These are phyloP conservation scores for Dolomedes plantarius DNA, from an alignment of 2,888 invertebrate genomes.

Conservation along the genomic window DNA sequence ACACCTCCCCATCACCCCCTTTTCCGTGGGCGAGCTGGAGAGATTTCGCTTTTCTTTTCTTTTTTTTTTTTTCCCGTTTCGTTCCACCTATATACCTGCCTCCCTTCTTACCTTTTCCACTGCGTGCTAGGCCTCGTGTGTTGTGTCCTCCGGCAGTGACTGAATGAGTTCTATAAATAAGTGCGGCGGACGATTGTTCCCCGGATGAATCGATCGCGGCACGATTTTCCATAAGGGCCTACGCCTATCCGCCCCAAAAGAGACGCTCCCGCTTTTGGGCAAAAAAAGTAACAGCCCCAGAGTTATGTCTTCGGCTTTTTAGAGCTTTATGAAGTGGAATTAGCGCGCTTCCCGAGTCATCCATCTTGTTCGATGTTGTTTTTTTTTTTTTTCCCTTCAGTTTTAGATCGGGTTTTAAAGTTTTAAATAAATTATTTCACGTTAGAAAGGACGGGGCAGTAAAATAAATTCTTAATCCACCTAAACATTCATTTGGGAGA, in stretches of 20 bases:
- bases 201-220: constrained; percentile 8
- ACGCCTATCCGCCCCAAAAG: neutral
- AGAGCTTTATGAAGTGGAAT: too few relatives aligned
- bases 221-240: neutral
- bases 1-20: neutral
- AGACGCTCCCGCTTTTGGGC: neutral
- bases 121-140: neutral
- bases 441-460: too few relatives aligned
- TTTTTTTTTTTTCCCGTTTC: too few relatives aligned
- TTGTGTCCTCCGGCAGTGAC: neutral
- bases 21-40: neutral
- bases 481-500: too few relatives aligned
- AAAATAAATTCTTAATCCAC: too few relatives aligned
- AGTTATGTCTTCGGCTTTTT: too few relatives aligned
- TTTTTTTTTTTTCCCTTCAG: too few relatives aligned
- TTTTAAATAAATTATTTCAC: too few relatives aligned
- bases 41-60: neutral
- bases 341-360: too few relatives aligned
- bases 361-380: too few relatives aligned
- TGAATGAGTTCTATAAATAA: constrained; percentile 18
- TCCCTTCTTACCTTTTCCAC: neutral
- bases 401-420: too few relatives aligned
- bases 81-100: too few relatives aligned
- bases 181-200: constrained; percentile 9
- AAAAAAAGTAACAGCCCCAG: neutral